Conservation (phyloP, 2,797 vertebrate species). For the Rhinella marina region DNA sequence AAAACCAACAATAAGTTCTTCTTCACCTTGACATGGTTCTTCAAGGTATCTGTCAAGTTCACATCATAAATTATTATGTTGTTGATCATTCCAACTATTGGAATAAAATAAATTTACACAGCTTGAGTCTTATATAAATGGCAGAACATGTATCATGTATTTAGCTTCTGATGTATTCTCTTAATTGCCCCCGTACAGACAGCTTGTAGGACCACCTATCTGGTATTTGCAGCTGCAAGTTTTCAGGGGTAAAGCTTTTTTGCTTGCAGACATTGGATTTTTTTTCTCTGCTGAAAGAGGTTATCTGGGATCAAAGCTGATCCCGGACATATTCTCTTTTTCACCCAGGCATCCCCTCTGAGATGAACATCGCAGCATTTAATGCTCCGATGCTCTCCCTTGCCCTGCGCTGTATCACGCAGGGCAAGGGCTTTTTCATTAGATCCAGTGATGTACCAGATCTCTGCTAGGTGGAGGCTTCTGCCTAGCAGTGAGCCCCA, state of each 20-base stretch:
- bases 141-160: constrained; percentile 9
- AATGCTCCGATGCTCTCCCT: too few species aligned
- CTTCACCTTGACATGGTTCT: constrained; percentile 5
- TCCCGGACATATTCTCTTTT: too few species aligned
- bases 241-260: background rate
- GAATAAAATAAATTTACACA: background rate
- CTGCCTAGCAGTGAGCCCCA: too few species aligned
- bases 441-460: too few species aligned
- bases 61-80: background rate
- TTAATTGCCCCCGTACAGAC: background rate
- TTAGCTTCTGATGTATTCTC: background rate
- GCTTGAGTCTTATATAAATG: background rate
- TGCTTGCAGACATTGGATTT: background rate
- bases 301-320: too few species aligned
- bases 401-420: too few species aligned
- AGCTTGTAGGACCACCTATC: background rate
- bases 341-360: too few species aligned
- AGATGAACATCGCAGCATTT: too few species aligned
- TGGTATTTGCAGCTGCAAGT: background rate
- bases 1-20: constrained; percentile 6
- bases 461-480: too few species aligned
- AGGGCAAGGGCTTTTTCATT: too few species aligned
- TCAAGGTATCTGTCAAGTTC: background rate
- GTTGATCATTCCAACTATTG: background rate
- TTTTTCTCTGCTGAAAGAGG: background rate